phyloP scores from a whole-genome alignment of 1,140 invertebrate species.

The Pseudomyrmex sp. region DNA sequence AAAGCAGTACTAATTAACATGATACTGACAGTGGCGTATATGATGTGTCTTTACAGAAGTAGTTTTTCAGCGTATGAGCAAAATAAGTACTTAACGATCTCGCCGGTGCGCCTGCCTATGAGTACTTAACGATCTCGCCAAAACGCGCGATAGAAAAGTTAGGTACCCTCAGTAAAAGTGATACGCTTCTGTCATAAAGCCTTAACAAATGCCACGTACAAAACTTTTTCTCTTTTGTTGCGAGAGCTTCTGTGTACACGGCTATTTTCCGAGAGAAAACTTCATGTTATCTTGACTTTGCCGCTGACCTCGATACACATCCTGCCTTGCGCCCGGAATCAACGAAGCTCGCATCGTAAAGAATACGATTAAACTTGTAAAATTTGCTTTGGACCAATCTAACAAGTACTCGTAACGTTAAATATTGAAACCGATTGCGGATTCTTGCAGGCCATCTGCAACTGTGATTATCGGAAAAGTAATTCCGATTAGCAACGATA shows the following conservation, averaged over 20 bases:
- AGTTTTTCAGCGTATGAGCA: constrained; percentile 47
- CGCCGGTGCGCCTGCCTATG: constrained; percentile 1
- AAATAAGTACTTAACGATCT: constrained; percentile 57
- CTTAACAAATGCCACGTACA: constrained; percentile 62
- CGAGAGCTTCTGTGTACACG: constrained; percentile 26
- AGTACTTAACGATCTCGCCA: not conserved
- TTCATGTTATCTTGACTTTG: constrained; percentile 61
- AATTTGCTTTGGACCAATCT: constrained; percentile 54
- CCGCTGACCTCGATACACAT: constrained; percentile 57
- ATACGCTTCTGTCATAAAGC: constrained; percentile 48
- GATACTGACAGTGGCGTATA: not conserved
- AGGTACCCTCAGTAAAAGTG: constrained; percentile 50
- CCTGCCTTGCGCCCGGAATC: constrained; percentile 15
- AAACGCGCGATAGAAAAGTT: constrained; percentile 54
- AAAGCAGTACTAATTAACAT: constrained; percentile 52
- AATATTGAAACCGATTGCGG: constrained; percentile 29
- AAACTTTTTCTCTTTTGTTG: constrained; percentile 51
- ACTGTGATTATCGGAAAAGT: constrained; percentile 17
- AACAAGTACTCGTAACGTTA: constrained; percentile 51
- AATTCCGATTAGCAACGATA: not conserved
- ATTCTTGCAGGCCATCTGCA: constrained; percentile 3
- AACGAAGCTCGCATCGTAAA: constrained; percentile 38
- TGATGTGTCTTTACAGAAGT: constrained; percentile 11
- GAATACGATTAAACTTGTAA: constrained; percentile 60
- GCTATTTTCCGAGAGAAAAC: constrained; percentile 53